A percentile compares a stretch with the other conserved stretches of the same genome.
Evolutionary conservation across 2,797 vertebrate species (phyloP).

Genomic region (Erethizon dorsatum): DNA sequence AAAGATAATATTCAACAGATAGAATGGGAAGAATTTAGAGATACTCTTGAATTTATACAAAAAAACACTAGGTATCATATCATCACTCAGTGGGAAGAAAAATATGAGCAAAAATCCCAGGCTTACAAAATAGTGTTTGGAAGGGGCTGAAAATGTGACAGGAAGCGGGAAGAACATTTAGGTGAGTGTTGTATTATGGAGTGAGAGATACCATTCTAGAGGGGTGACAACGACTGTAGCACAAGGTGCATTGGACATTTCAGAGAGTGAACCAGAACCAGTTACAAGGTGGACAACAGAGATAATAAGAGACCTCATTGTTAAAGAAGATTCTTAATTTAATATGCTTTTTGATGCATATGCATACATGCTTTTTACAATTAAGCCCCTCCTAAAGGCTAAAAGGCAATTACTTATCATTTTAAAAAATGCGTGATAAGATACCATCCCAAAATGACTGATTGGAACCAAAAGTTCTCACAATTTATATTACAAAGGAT

Average conservation of each 20-base stretch:
- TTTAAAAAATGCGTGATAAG: neutral
- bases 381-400: neutral
- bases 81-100: neutral
- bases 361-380: neutral
- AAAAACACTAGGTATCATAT: neutral
- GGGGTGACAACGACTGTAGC: neutral
- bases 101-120: neutral
- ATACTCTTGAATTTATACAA: neutral
- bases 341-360: neutral
- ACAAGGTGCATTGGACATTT: neutral
- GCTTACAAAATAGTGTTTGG: neutral
- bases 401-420: neutral
- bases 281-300: neutral
- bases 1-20: neutral
- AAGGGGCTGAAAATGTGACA: neutral
- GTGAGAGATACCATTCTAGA: neutral
- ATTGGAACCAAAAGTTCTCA: neutral
- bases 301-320: neutral
- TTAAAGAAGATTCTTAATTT: neutral
- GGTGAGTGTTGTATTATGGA: neutral
- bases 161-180: neutral
- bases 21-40: neutral
- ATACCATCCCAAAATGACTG: neutral
- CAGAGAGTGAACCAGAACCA: neutral
- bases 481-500: neutral